Percentiles rank a stretch among this genome's conserved stretches.
Evolutionary conservation across 2,888 invertebrate genomes (phyloP).

Genomic region (Nezara viridula): DNA sequence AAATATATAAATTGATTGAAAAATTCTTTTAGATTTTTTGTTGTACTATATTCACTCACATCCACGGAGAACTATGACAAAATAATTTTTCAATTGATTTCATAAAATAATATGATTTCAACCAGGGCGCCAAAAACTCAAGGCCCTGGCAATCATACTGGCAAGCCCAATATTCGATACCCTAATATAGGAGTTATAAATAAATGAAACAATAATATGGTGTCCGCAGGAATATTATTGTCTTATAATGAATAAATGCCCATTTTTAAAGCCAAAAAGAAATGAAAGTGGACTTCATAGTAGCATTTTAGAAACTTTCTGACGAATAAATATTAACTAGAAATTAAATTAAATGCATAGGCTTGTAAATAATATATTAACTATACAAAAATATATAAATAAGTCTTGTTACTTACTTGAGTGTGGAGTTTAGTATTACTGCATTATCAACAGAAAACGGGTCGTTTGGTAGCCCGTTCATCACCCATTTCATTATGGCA

Average conservation of each 20-base stretch:
- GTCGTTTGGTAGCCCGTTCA: slow-evolving; percentile 84
- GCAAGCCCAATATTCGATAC: too few species aligned
- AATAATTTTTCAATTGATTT: too few species aligned
- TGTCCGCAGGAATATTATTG: neutral
- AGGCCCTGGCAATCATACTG: too few species aligned
- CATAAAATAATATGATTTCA: too few species aligned
- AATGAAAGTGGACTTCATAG: neutral
- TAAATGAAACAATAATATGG: too few species aligned
- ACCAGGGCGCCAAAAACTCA: too few species aligned
- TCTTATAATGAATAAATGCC: neutral
- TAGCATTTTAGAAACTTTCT: neutral
- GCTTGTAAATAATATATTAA: too few species aligned
- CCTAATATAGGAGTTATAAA: too few species aligned
- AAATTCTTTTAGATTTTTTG: too few species aligned
- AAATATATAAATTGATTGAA: too few species aligned
- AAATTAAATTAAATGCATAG: neutral
- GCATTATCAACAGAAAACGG: slow-evolving; percentile 88
- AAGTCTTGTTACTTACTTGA: slow-evolving; percentile 21
- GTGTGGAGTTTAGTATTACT: slow-evolving; percentile 75
- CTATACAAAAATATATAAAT: neutral
- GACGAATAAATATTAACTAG: neutral
- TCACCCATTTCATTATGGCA: slow-evolving; percentile 88
- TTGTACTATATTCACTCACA: too few species aligned
- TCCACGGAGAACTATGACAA: too few species aligned
- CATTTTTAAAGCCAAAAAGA: neutral